These are phyloP conservation scores for Daktulosphaira vitifoliae DNA, from an alignment of 1,140 invertebrate species.

Conservation along the genomic window DNA sequence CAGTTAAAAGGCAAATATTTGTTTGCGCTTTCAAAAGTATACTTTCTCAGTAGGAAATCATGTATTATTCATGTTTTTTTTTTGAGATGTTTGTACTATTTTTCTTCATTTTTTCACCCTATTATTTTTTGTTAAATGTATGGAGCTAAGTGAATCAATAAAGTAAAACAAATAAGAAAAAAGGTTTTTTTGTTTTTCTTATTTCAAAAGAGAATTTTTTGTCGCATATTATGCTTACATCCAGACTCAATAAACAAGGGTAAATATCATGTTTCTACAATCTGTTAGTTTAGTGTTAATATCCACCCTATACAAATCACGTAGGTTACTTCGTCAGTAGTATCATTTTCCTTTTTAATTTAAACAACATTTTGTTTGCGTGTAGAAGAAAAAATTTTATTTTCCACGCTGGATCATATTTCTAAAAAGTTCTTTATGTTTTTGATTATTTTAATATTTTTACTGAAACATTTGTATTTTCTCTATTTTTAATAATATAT, in stretches of 20 bases:
- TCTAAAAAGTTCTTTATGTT: conserved; percentile 12
- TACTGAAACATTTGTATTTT: too few relatives aligned
- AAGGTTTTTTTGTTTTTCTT: conserved; percentile 2
- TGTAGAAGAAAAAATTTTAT: conserved; percentile 4
- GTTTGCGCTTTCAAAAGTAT: conserved; percentile 12
- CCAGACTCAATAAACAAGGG: not conserved
- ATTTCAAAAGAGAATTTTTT: conserved; percentile 14
- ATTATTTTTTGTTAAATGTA: conserved; percentile 14
- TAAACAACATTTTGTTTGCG: conserved; percentile 27
- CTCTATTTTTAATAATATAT: too few relatives aligned
- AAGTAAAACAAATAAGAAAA: conserved; percentile 2
- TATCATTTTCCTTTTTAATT: conserved; percentile 31
- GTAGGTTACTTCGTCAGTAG: not conserved
- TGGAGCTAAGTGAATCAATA: conserved; percentile 26
- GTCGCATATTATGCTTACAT: conserved; percentile 11
- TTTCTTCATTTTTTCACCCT: not conserved
- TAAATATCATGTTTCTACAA: conserved; percentile 22
- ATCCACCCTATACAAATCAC: conserved; percentile 3
- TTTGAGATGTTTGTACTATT: conserved; percentile 16
- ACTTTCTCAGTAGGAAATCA: conserved; percentile 21
- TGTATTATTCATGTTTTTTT: conserved; percentile 28
- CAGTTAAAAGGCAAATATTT: conserved; percentile 31
- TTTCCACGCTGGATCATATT: conserved; percentile 6
- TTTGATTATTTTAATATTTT: conserved; percentile 17
- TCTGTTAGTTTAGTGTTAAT: conserved; percentile 26